Evolutionary conservation across 2,888 invertebrate species (phyloP), one percentile per base, ranked within the genome.

Genomic region (Phasia obesa): DNA sequence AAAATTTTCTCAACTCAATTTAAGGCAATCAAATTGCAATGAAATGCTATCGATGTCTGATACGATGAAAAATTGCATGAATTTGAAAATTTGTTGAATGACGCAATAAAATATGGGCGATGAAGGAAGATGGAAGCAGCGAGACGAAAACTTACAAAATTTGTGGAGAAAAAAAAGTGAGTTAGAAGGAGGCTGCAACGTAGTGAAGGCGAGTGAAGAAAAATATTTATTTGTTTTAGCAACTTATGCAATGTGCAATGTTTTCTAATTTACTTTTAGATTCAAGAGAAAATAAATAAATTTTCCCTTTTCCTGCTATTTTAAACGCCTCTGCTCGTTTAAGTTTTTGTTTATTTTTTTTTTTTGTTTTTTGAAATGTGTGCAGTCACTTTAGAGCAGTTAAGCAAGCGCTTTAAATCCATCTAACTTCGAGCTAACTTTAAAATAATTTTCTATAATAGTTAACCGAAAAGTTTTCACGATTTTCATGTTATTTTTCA

Each of bases 401-500:
- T 74, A 69, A 80, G 49, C 73, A 74, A 73, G 79, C 79, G 60
- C 73, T 80, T 80, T 73, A 74, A 82, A 57, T 70, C 35, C 55
- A 78, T 75, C 74, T 79, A 59, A 64, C 59, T 67, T 47, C 69
- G 25, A 79, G 78, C 57, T 35, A 70, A 83, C 59, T 76, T 76
- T 62, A 62, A 83, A 83, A 83, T 79, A 79, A 83, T 83, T 83
- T 83, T 71, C 83, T 83, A 57, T 79, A 83, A 83, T 79, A 76
- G 79, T 79, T 83, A 76, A 53, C 44, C 79, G 55, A 75, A 83
- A 81, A 78, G 38, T 83, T 86, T 88, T 89, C 88, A 89, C 88
- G 88, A 89, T 89, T 89, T 89, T 89, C 90, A 88, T 89, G 88
- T 89, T 89, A 89, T 89, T 89, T 89, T 89, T 83, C 83, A 83